Evolutionary conservation across 2,888 invertebrate species (phyloP).

Genomic region (Silvanus unidentatus): DNA sequence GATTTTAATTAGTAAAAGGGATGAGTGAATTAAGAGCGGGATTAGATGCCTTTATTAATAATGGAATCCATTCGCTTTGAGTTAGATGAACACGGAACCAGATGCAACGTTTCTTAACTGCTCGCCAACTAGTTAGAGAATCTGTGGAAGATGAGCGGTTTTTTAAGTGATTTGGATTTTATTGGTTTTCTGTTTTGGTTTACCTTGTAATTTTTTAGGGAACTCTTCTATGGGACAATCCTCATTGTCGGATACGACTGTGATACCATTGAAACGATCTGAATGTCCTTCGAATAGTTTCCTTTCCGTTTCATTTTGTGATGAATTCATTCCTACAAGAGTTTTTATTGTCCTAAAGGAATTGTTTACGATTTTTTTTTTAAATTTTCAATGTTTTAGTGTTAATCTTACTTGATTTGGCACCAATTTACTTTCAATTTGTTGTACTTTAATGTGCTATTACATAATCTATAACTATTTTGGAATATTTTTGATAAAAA

Average conservation of each 20-base stretch:
- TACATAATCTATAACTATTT: no score
- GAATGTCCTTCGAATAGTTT: slow-evolving; percentile 46
- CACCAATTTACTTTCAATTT: no score
- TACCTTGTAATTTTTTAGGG: slow-evolving; percentile 55
- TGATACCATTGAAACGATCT: slow-evolving; percentile 69
- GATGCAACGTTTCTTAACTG: slow-evolving; percentile 60
- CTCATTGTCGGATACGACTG: slow-evolving; percentile 60
- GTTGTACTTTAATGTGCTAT: no score
- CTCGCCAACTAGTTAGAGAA: slow-evolving; percentile 63
- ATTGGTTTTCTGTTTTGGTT: no score
- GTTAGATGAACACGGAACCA: slow-evolving; percentile 75
- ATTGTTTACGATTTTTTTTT: no score
- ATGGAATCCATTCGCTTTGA: slow-evolving; percentile 69
- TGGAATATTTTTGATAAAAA: no score
- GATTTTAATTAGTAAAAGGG: no score
- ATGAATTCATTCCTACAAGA: no score
- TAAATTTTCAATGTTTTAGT: no score
- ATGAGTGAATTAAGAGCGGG: no score
- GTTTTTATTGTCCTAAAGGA: no score
- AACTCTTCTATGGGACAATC: slow-evolving; percentile 52
- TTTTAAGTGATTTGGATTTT: slow-evolving; percentile 2
- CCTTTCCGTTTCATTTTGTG: not conserved
- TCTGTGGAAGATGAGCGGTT: slow-evolving; percentile 48
- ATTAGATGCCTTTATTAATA: slow-evolving; percentile 67
- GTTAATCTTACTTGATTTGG: no score